A percentile compares a stretch with the other conserved stretches of the same genome.
Conservation (phyloP, 2,797 vertebrate species). For the Amphiprion clarkii region DNA sequence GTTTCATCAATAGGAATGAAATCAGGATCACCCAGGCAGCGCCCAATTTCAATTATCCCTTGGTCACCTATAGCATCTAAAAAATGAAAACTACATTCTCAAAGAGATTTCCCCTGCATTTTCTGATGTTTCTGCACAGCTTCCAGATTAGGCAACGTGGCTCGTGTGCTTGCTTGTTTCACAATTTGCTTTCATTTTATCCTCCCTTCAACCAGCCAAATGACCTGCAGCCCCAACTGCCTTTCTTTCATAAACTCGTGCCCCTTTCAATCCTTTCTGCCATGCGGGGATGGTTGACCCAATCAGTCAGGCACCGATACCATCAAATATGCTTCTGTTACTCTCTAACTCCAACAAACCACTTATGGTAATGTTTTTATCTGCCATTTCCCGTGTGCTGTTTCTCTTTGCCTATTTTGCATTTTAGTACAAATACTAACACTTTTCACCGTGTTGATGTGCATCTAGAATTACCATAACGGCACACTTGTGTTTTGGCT, state of each 20-base stretch:
- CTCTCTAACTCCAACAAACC: slow-evolving; percentile 38
- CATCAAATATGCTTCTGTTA: slow-evolving; percentile 53
- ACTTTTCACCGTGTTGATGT: slow-evolving; percentile 42
- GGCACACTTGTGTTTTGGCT: slow-evolving; percentile 55
- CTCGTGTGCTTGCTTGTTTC: slow-evolving; percentile 43
- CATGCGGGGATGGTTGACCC: slow-evolving; percentile 41
- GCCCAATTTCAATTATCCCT: slow-evolving; percentile 71
- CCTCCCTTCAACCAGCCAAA: slow-evolving; percentile 34
- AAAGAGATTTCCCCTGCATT: slow-evolving; percentile 48
- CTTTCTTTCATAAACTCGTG: slow-evolving; percentile 43
- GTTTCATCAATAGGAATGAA: slow-evolving; percentile 65
- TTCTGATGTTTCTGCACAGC: slow-evolving; percentile 55
- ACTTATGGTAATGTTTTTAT: slow-evolving; percentile 52
- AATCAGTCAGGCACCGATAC: slow-evolving; percentile 59
- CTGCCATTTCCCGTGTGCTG: slow-evolving; percentile 16
- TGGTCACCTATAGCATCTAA: slow-evolving; percentile 65
- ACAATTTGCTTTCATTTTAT: slow-evolving; percentile 58
- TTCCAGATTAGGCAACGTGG: slow-evolving; percentile 52
- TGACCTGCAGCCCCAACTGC: slow-evolving; percentile 43
- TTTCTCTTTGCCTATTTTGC: slow-evolving; percentile 24
- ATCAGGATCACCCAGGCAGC: slow-evolving; percentile 50
- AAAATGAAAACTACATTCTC: slow-evolving; percentile 58
- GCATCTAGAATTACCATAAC: slow-evolving; percentile 42
- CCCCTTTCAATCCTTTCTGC: slow-evolving; percentile 42
- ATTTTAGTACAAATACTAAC: slow-evolving; percentile 43